Percentiles rank a stretch among this genome's conserved stretches.
Conservation (phyloP, 2,113 vertebrate genomes). For the Eretmochelys imbricata region DNA sequence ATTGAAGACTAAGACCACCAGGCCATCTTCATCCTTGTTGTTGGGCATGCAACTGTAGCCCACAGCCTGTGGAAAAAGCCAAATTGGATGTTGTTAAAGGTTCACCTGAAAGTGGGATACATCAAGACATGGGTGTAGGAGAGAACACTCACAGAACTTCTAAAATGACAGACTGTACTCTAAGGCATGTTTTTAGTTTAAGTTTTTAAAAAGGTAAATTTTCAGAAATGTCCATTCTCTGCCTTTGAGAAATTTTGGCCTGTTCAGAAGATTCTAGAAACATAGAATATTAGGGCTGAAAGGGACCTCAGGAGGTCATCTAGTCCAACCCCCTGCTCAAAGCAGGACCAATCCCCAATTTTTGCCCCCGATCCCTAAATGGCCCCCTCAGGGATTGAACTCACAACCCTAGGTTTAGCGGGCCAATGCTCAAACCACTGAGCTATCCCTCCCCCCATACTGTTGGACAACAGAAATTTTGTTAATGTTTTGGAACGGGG, state of each 20-base stretch:
- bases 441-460: too few relatives aligned
- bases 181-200: neutral
- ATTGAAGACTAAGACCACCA: conserved; percentile 90
- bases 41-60: conserved; percentile 94
- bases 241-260: neutral
- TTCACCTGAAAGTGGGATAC: neutral
- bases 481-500: neutral
- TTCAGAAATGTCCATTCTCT: neutral
- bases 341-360: too few relatives aligned
- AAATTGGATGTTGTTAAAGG: neutral
- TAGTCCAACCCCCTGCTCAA: too few relatives aligned
- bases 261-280: neutral
- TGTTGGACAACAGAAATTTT: neutral
- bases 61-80: conserved; percentile 84
- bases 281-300: too few relatives aligned
- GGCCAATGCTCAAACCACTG: too few relatives aligned
- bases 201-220: neutral
- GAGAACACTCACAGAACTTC: neutral
- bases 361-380: too few relatives aligned
- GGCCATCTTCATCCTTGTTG: conserved; percentile 95
- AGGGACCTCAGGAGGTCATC: too few relatives aligned
- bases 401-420: too few relatives aligned
- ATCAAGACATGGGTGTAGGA: neutral
- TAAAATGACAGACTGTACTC: neutral
- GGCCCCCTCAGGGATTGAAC: too few relatives aligned